These are phyloP conservation scores for Ladona fulva DNA, from an alignment of 1,140 invertebrate genomes.

Conservation along the genomic window DNA sequence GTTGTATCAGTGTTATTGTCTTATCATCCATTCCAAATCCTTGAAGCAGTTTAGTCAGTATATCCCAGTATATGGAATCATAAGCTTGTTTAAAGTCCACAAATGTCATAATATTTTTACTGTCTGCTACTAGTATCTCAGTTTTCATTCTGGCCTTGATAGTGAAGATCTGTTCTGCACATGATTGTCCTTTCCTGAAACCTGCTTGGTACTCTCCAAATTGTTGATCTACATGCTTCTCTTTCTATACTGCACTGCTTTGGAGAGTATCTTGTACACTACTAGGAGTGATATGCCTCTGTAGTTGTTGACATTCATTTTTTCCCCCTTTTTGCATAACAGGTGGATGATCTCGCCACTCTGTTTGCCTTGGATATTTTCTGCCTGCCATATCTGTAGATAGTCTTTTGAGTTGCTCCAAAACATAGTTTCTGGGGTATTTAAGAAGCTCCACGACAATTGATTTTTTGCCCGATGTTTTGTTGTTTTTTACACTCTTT, in stretches of 20 bases:
- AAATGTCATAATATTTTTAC: background rate
- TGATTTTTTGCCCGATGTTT: background rate
- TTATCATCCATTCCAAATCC: background rate
- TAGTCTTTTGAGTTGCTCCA: background rate
- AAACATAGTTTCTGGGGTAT: background rate
- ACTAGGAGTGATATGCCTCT: background rate
- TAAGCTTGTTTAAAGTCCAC: background rate
- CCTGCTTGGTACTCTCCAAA: background rate
- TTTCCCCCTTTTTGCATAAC: background rate
- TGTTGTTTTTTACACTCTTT: background rate
- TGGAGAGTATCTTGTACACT: background rate
- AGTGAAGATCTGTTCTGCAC: background rate
- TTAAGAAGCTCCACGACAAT: background rate
- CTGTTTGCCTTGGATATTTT: background rate
- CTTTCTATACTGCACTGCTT: background rate
- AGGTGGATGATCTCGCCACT: background rate
- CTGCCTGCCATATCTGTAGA: background rate
- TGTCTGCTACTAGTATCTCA: background rate
- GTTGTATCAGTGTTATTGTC: background rate
- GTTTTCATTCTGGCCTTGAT: background rate
- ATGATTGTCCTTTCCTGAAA: background rate
- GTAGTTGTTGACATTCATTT: background rate
- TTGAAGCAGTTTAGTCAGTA: background rate
- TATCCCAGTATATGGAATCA: background rate
- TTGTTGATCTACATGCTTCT: background rate